These are phyloP conservation scores for Chrysopilus asiliformis DNA, from an alignment of 2,888 invertebrate genomes.

Conservation along the genomic window DNA sequence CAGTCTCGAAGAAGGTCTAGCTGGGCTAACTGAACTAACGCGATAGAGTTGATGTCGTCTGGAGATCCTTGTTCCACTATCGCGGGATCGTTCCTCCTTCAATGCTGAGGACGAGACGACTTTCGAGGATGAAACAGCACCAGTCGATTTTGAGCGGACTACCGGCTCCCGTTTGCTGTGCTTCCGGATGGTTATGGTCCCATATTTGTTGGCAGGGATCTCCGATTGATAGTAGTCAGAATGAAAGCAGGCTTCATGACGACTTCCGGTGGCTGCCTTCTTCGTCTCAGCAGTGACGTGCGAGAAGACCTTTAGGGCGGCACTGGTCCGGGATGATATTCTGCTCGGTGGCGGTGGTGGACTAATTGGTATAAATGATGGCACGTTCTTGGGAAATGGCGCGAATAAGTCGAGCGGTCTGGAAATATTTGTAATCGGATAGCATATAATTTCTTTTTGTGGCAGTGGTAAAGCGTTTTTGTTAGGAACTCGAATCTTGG, in stretches of 20 bases:
- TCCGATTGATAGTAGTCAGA: slow-evolving; percentile 21
- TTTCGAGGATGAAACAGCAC: slow-evolving; percentile 23
- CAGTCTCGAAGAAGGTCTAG: slow-evolving; percentile 14
- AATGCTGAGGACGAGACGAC: slow-evolving; percentile 4
- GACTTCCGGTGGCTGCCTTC: slow-evolving; percentile 20
- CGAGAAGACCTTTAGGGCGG: slow-evolving; percentile 47
- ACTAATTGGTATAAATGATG: slow-evolving; percentile 41
- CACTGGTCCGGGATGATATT: slow-evolving; percentile 55
- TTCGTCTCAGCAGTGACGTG: slow-evolving; percentile 27
- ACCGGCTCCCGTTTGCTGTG: slow-evolving; percentile 29
- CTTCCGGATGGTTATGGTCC: slow-evolving; percentile 32
- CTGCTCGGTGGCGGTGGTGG: slow-evolving; percentile 65
- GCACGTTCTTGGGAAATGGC: slow-evolving; percentile 45
- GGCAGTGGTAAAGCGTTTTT: slow-evolving; percentile 30
- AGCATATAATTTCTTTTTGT: slow-evolving; percentile 47
- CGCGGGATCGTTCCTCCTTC: slow-evolving; percentile 11
- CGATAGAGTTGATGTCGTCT: slow-evolving; percentile 24
- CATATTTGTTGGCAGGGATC: slow-evolving; percentile 26
- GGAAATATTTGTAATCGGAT: slow-evolving; percentile 40
- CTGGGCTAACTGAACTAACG: slow-evolving; percentile 28
- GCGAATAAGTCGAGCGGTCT: slow-evolving; percentile 37
- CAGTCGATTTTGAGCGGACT: slow-evolving; percentile 32
- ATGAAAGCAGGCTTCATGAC: slow-evolving; percentile 32
- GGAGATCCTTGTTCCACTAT: slow-evolving; percentile 16
- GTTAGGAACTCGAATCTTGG: slow-evolving; percentile 65